Conservation (phyloP, 2,113 vertebrate genomes). For the Prochilodus magdalenae region DNA sequence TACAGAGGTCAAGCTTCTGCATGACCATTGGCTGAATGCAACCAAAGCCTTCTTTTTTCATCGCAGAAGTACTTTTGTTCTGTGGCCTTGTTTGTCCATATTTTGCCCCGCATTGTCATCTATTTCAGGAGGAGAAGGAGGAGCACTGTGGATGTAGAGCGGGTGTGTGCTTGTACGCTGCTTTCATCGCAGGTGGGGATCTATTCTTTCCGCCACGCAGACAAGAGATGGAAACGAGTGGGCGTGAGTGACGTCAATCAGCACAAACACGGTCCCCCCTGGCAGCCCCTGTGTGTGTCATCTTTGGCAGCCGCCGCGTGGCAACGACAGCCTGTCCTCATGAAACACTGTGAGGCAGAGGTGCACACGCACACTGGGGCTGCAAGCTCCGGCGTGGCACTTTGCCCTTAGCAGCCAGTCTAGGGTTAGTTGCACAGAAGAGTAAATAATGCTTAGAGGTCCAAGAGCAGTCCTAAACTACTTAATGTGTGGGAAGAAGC, state of each 20-base stretch:
- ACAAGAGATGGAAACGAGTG: conserved; percentile 75
- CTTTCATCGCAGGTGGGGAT: conserved; percentile 67
- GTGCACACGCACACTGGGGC: background rate
- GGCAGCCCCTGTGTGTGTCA: conserved; percentile 38
- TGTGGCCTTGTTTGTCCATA: background rate
- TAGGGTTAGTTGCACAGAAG: background rate
- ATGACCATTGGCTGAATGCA: too few species aligned
- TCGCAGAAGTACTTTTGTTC: background rate
- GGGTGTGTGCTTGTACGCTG: background rate
- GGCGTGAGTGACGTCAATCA: conserved; percentile 79
- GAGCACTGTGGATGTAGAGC: background rate
- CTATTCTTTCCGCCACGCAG: conserved; percentile 71
- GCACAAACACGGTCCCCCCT: conserved; percentile 55
- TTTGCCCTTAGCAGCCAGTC: background rate
- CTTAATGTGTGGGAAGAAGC: background rate
- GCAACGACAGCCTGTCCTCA: conserved; percentile 16
- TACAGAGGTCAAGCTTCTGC: too few species aligned
- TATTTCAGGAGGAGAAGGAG: conserved; percentile 29
- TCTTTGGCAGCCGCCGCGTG: conserved; percentile 34
- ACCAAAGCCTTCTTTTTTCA: too few species aligned
- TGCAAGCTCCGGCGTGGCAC: background rate
- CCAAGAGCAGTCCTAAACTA: background rate
- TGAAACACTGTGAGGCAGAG: conserved; percentile 13
- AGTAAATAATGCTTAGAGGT: background rate
- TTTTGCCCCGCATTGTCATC: conserved; percentile 1